A percentile compares a stretch with the other conserved stretches of the same genome.
Evolutionary conservation across 2,113 vertebrate genomes (phyloP).

Genomic region (Pristiophorus japonicus): DNA sequence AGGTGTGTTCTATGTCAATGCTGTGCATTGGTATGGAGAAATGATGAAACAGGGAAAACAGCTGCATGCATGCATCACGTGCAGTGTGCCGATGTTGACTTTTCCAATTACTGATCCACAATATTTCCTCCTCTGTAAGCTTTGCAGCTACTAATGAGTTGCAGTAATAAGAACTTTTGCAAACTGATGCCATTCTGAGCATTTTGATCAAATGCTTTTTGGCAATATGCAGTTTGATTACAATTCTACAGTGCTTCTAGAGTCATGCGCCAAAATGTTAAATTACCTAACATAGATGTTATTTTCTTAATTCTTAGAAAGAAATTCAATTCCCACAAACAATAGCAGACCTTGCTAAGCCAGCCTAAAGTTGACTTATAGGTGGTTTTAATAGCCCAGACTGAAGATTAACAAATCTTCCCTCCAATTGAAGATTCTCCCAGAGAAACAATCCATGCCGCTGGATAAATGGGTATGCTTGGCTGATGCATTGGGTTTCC

Average conservation of each 20-base stretch:
- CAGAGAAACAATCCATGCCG: background rate
- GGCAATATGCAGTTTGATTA: background rate
- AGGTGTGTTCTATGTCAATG: background rate
- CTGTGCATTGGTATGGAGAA: background rate
- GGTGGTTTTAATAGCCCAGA: background rate
- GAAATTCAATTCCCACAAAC: background rate
- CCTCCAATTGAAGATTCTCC: background rate
- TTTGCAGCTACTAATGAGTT: background rate
- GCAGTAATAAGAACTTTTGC: background rate
- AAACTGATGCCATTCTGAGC: background rate
- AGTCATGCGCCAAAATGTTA: slow-evolving; percentile 20
- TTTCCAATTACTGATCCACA: background rate
- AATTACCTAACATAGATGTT: background rate
- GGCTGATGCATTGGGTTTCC: background rate
- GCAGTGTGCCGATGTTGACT: background rate
- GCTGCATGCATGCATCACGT: background rate
- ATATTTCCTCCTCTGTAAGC: background rate
- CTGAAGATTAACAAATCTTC: background rate
- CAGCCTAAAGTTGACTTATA: background rate
- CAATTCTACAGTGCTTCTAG: background rate
- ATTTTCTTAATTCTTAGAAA: background rate
- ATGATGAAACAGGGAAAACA: background rate
- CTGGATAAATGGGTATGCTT: background rate
- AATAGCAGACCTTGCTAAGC: background rate
- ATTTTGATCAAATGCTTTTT: background rate